Conservation (phyloP, 2,797 vertebrate species). For the Triplophysa yarkandensis region DNA sequence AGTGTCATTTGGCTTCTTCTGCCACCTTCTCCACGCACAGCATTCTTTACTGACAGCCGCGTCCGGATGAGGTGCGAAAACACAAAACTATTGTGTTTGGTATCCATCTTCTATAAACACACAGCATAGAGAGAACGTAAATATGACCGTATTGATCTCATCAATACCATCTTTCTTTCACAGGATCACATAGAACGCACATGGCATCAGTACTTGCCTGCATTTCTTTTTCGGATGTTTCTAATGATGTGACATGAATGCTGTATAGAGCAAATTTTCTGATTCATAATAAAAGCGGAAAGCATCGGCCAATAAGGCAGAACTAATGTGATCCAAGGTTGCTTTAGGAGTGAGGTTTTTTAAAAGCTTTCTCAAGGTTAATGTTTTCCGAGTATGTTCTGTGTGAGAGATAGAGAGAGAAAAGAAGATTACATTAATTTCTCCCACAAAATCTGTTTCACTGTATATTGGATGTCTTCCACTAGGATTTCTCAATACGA, state of each 20-base stretch:
- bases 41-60: slow-evolving; percentile 27
- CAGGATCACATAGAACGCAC: background rate
- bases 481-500: background rate
- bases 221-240: background rate
- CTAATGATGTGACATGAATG: too few relatives aligned
- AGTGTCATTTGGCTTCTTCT: slow-evolving; percentile 44
- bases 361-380: slow-evolving; percentile 38
- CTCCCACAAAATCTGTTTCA: slow-evolving; percentile 5
- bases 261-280: too few relatives aligned
- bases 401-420: slow-evolving; percentile 15
- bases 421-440: background rate
- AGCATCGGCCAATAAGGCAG: background rate
- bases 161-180: background rate
- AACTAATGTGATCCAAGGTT: background rate
- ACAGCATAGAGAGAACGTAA: slow-evolving; percentile 27
- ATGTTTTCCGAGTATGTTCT: background rate
- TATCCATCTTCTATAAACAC: slow-evolving; percentile 19
- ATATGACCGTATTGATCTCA: slow-evolving; percentile 37
- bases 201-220: background rate
- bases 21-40: slow-evolving; percentile 23
- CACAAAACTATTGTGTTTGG: slow-evolving; percentile 25
- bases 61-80: slow-evolving; percentile 31
- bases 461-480: background rate
- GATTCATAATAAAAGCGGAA: slow-evolving; percentile 1
- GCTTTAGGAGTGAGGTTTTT: slow-evolving; percentile 10